phyloP scores from a whole-genome alignment of 2,797 vertebrate genomes.

The Eospalax fontanierii region DNA sequence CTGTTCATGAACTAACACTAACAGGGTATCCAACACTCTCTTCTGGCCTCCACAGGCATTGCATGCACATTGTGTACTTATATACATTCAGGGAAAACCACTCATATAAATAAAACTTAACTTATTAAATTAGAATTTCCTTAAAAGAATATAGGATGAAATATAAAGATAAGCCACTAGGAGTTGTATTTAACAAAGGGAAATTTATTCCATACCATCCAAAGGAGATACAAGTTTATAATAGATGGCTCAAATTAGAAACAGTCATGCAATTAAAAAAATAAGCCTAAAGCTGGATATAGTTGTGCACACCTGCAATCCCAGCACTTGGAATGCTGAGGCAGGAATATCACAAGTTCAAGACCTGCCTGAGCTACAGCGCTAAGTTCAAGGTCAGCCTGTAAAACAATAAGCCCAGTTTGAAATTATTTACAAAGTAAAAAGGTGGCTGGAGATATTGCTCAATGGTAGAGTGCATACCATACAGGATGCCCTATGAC shows the following conservation, averaged over 20 bases:
- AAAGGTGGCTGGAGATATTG: neutral
- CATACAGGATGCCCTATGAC: neutral
- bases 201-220: neutral
- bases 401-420: neutral
- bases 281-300: neutral
- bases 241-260: neutral
- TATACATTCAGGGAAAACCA: no score
- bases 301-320: neutral
- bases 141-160: neutral
- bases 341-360: neutral
- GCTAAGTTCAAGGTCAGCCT: neutral
- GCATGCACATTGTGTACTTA: no score
- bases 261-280: neutral
- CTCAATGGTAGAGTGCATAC: neutral
- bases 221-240: conserved; percentile 36
- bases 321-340: neutral
- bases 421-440: neutral
- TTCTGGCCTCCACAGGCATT: no score
- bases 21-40: no score
- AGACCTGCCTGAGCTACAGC: neutral
- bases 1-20: no score
- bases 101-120: no score
- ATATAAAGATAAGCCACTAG: neutral
- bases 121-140: neutral
- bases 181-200: neutral